A percentile compares a stretch with the other conserved stretches of the same genome.
Conservation (phyloP, 2,113 vertebrate species). For the Rhinolophus ferrumequinum region DNA sequence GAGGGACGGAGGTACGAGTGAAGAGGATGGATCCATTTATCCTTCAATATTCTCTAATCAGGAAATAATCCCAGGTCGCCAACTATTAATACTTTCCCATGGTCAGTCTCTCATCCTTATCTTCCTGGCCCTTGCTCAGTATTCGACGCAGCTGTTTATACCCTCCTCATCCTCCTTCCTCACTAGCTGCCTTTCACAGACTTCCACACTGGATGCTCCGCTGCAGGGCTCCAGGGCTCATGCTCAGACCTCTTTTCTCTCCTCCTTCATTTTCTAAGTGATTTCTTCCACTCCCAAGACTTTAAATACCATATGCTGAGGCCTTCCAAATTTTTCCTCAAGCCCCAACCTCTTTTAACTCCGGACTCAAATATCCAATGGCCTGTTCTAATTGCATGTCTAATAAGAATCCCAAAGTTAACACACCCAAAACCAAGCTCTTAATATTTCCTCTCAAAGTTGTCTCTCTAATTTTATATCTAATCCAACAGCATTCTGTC, state of each 20-base stretch:
- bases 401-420: neutral
- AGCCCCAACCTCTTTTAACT: neutral
- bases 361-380: neutral
- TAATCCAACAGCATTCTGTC: neutral
- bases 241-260: neutral
- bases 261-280: neutral
- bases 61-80: neutral
- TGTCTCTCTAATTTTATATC: neutral
- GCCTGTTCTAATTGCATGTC: neutral
- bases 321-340: neutral
- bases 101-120: neutral
- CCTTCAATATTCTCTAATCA: neutral
- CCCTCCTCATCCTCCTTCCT: neutral
- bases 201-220: neutral
- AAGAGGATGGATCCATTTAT: neutral
- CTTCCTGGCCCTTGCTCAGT: neutral
- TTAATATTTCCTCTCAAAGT: neutral
- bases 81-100: no score
- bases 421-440: neutral
- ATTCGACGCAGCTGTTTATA: neutral
- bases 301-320: neutral
- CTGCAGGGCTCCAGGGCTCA: neutral
- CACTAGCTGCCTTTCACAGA: neutral
- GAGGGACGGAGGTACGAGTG: no score
- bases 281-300: neutral